A percentile compares a stretch with the other conserved stretches of the same genome.
phyloP scores from a whole-genome alignment of 2,113 vertebrate genomes.

The Probosciger aterrimus region DNA sequence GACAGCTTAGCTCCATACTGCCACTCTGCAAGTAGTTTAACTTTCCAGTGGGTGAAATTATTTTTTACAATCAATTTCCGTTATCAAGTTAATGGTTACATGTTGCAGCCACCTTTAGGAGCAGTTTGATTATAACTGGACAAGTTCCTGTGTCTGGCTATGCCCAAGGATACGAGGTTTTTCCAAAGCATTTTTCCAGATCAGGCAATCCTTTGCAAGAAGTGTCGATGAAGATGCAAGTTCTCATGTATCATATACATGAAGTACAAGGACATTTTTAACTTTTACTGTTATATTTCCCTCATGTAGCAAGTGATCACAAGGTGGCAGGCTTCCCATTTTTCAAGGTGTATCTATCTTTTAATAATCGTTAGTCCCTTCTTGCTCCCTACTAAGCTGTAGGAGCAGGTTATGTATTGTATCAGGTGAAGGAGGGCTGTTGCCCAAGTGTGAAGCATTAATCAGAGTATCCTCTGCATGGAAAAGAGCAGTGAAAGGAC shows the following conservation, averaged over 20 bases:
- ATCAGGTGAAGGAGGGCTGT: neutral
- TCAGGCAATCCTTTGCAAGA: neutral
- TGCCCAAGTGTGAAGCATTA: neutral
- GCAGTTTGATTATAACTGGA: neutral
- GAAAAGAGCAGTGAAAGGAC: neutral
- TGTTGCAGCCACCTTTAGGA: neutral
- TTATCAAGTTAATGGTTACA: neutral
- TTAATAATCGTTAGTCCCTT: neutral
- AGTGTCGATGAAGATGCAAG: neutral
- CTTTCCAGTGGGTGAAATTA: neutral
- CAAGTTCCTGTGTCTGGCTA: neutral
- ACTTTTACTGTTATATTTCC: neutral
- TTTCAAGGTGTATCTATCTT: neutral
- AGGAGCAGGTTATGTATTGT: neutral
- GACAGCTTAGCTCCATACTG: neutral
- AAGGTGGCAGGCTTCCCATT: constrained; percentile 36
- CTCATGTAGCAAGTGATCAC: neutral
- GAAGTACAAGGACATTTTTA: neutral
- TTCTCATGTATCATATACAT: neutral
- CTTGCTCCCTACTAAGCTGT: neutral
- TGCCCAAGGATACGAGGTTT: neutral
- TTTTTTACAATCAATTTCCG: neutral
- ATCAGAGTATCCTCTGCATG: neutral
- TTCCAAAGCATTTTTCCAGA: neutral
- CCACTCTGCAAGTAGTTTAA: neutral